Evolutionary conservation across 2,888 invertebrate species (phyloP).

Genomic region (Rotaria sp.): DNA sequence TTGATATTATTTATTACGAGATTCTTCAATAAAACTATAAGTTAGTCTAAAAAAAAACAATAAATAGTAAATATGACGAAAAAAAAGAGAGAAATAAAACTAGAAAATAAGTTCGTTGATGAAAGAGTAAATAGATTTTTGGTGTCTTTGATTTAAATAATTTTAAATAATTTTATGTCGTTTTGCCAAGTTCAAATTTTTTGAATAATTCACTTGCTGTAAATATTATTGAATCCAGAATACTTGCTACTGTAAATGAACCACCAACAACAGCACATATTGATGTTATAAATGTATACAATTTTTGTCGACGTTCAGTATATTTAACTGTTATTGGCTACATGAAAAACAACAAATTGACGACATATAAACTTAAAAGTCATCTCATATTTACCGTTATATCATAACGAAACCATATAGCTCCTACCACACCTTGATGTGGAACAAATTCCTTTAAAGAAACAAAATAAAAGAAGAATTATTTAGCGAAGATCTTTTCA

Average conservation of each 20-base stretch:
- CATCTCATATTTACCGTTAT: not conserved
- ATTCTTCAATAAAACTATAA: not conserved
- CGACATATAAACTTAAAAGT: too few species aligned
- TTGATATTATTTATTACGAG: not conserved
- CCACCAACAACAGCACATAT: conserved; percentile 62
- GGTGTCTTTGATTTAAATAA: not conserved
- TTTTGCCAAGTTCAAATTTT: conserved; percentile 60
- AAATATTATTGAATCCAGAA: conserved; percentile 61
- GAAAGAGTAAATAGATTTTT: not conserved
- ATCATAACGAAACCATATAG: conserved; percentile 58
- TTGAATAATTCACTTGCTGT: conserved; percentile 60
- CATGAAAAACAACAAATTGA: not conserved
- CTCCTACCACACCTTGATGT: conserved; percentile 50
- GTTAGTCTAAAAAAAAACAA: not conserved
- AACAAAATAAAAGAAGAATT: too few species aligned
- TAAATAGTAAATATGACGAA: not conserved
- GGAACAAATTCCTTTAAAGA: not conserved
- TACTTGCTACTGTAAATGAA: conserved; percentile 62
- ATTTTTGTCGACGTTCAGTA: conserved; percentile 58
- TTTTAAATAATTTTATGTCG: conserved; percentile 51
- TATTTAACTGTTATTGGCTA: conserved; percentile 61
- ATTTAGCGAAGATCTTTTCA: too few species aligned
- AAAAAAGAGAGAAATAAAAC: not conserved
- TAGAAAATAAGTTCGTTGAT: not conserved
- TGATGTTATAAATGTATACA: conserved; percentile 61